Percentiles rank a stretch among this genome's conserved stretches.
These are phyloP conservation scores for Conomelus anceps DNA, from an alignment of 2,888 invertebrate species.

Conservation along the genomic window DNA sequence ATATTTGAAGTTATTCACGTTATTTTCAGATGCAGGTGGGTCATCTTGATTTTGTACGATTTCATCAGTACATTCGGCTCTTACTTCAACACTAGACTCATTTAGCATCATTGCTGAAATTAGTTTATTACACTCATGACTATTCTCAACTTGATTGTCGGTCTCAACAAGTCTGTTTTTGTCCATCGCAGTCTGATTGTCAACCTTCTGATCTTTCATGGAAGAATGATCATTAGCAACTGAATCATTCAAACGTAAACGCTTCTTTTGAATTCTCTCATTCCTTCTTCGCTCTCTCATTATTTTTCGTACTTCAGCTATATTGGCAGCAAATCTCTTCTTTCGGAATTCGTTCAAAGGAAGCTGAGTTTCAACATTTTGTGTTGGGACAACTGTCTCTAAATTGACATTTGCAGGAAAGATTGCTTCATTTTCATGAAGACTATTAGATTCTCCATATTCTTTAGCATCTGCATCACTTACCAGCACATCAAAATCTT, in stretches of 20 bases:
- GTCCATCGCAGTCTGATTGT: background rate
- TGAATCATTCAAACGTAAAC: background rate
- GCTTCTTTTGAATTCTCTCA: background rate
- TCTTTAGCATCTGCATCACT: background rate
- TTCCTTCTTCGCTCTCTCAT: background rate
- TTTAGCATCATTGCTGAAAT: background rate
- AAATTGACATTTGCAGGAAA: background rate
- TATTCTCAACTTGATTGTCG: too few relatives aligned
- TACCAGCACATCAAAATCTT: background rate
- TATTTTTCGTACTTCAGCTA: background rate
- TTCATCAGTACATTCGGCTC: background rate
- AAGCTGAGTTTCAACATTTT: background rate
- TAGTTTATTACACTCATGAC: background rate
- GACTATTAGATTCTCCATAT: background rate
- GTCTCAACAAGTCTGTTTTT: background rate
- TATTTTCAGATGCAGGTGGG: background rate
- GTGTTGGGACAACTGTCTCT: background rate
- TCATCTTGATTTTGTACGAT: background rate
- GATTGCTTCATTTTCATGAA: background rate
- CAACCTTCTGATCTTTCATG: background rate
- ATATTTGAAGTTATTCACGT: slow-evolving; percentile 38
- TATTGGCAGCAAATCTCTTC: background rate
- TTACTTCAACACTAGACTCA: background rate
- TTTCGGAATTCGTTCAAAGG: too few relatives aligned
- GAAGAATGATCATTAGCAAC: background rate